Evolutionary conservation across 2,888 invertebrate genomes (phyloP).

Genomic region (Cyaniris semiargus): DNA sequence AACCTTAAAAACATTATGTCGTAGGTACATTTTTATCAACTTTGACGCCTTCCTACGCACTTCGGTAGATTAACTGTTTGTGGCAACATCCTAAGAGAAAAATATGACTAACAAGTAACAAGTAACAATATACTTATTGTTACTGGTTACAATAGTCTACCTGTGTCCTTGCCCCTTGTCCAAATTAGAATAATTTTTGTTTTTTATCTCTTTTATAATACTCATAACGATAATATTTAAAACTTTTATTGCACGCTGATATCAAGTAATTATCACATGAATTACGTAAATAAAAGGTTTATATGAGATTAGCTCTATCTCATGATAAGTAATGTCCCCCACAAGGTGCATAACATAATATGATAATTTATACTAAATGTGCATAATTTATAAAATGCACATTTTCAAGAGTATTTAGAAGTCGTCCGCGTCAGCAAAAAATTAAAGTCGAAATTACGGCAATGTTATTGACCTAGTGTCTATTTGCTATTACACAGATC

Average conservation of each 20-base stretch:
- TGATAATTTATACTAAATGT: neutral
- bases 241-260: constrained; percentile 19
- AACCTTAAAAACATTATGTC: neutral
- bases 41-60: neutral
- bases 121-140: neutral
- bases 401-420: neutral
- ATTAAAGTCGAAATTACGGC: neutral
- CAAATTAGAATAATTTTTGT: no score
- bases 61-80: neutral
- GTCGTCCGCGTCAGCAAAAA: neutral
- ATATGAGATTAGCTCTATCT: constrained; percentile 16
- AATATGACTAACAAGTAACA: neutral
- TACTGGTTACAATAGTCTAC: no score
- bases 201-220: neutral
- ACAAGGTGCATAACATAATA: neutral
- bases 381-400: neutral
- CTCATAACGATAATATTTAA: constrained; percentile 16
- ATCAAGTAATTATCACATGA: neutral
- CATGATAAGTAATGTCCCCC: neutral
- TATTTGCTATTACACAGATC: neutral
- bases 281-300: constrained; percentile 22
- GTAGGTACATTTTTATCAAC: neutral
- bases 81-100: neutral
- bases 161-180: no score
- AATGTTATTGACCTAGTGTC: neutral